Conservation (phyloP, 2,888 invertebrate genomes). For the Tetheella fluctuosa region DNA sequence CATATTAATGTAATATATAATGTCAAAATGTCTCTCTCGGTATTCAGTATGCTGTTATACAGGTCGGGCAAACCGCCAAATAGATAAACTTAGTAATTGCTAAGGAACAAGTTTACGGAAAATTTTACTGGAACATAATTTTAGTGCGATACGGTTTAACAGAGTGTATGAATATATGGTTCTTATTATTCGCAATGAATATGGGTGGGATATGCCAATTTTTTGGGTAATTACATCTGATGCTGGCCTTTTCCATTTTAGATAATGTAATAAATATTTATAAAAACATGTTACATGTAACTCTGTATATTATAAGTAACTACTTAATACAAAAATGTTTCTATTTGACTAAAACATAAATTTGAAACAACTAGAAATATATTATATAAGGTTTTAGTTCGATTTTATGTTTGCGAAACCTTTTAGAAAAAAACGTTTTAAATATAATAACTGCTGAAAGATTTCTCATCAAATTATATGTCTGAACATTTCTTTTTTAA, state of each 20-base stretch:
- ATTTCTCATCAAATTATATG: background rate
- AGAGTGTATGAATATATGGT: background rate
- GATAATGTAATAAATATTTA: background rate
- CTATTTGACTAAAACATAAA: background rate
- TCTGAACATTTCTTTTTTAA: conserved; percentile 8
- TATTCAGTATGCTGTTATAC: conserved; percentile 31
- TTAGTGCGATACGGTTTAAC: conserved; percentile 8
- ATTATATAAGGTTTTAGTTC: background rate
- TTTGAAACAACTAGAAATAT: background rate
- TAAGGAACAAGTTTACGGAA: conserved; percentile 36
- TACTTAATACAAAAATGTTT: background rate
- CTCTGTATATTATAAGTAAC: too few relatives aligned
- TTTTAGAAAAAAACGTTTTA: background rate
- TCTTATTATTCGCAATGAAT: background rate
- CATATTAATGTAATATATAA: conserved; percentile 27
- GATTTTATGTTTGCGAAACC: background rate
- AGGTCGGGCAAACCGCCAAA: conserved; percentile 52
- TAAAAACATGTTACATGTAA: too few relatives aligned
- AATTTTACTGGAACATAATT: conserved; percentile 21
- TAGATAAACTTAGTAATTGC: conserved; percentile 50
- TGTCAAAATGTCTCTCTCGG: conserved; percentile 36
- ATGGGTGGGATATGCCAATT: background rate
- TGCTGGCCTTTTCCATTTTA: background rate
- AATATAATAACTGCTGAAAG: background rate
- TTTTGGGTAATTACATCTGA: background rate